Base-by-base conservation (phyloP, 1,140 invertebrate species). In the Dreissena rostriformis region DNA sequence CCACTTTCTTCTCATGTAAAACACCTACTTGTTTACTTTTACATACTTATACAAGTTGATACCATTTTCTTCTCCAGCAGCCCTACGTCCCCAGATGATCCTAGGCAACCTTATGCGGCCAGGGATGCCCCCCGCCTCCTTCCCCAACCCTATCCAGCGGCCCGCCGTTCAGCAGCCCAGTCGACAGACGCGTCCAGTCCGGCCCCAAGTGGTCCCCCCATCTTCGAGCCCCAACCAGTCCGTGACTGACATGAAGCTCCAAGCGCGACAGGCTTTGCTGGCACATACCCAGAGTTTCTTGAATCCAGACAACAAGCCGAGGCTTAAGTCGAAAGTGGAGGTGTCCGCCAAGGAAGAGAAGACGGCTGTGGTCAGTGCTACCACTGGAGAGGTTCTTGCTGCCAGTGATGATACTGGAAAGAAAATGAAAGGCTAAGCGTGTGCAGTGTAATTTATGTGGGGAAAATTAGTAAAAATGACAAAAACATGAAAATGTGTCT, bases 271-370 rank as follows among this genome's bases (percentile, higher is more conserved):
- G 71, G 90, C 90, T 24, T 71, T 89, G 29, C 72, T 92, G 72
- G 85, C 85, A 15, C 87, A 89, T 63, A 87, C 87, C 11, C 86
- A 88, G 78, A 91, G 84, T 76, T 92, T 91, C 84, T 75, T 92
- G 19, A 91, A 90, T 66, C 89, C 87, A 10, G 72, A 88, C 70
- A 88, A 88, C 57, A 88, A 88, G 65, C 82, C 88, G 1, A 68
- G 74, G 24, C 52, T 68, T 17, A 74, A 85, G 57, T 65, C 80
- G 1, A 82, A 82, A 39, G 80, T 82, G 5, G 80, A 82, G 28
- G 80, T 82, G 51, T 82, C 80, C 10, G 80, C 80, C 6, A 82
- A 82, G 26, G 80, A 82, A 8, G 72, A 73, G 53, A 82, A 82
- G 28, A 63, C 65, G 1, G n/a, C 26, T 49, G 19, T 52, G 24